Conservation (phyloP, 1,140 invertebrate species). For the Saccostrea echinata region DNA sequence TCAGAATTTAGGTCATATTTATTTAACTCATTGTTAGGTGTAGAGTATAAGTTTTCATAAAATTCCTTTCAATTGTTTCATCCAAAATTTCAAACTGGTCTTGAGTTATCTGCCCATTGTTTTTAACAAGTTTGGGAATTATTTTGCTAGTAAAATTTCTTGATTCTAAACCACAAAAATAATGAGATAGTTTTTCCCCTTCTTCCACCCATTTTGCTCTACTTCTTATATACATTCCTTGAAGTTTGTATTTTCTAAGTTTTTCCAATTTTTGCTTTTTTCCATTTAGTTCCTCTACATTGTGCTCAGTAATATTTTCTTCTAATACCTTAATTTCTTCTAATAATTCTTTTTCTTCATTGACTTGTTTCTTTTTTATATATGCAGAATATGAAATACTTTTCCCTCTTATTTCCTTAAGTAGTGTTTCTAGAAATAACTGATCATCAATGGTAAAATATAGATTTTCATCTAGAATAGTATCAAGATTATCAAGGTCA, state of each 20-base stretch:
- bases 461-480: background rate
- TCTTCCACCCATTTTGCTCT: background rate
- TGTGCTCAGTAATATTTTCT: background rate
- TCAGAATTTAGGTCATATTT: too few relatives aligned
- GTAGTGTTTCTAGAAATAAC: constrained; percentile 1
- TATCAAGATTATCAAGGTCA: background rate
- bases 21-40: background rate
- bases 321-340: background rate
- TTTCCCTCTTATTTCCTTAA: constrained; percentile 18
- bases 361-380: background rate
- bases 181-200: background rate
- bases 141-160: background rate
- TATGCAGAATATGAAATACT: background rate
- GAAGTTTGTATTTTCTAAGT: background rate
- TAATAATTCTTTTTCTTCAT: background rate
- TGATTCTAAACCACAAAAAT: background rate
- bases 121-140: background rate
- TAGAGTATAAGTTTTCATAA: background rate
- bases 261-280: background rate
- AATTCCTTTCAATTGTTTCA: constrained; percentile 28
- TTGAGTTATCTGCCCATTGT: background rate
- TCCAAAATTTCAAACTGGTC: background rate
- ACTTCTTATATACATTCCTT: background rate
- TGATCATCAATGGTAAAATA: background rate
- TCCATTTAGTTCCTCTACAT: background rate